Base-by-base conservation (phyloP, 2,113 vertebrate genomes). In the Nanorana parkeri region DNA sequence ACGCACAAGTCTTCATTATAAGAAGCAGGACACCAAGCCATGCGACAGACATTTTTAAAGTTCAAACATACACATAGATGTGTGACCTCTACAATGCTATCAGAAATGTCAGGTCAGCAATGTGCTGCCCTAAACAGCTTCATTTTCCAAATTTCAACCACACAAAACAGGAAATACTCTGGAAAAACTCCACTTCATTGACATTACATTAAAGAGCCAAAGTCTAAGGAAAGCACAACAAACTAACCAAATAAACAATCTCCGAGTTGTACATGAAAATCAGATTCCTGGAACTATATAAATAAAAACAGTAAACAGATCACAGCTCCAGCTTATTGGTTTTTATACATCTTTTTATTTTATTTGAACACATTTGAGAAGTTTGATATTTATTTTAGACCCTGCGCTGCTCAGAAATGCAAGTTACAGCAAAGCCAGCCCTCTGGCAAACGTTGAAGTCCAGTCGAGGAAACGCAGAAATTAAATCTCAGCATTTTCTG, bases 231-330 rank as follows among this genome's bases (percentile, higher is more conserved):
- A 47, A 32, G 63, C 5, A 55, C 52, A 78, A 64, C 60, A 81
- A 66, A 32, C 61, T 20, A 73, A 64, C 58, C 61, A 81, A 73
- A 72, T 54, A 81, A 73, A 73, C 41, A 73, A 13, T 64, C 29
- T 56, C 17, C 23, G 58, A 73, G 36, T 71, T n/a, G 23, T 74
- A 66, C 36, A 63, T 73, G 64, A 72, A 73, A 73, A 63, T 28
- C 63, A 5, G 51, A 64, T 32, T 72, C 29, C 67, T 29, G 55
- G 55, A 26, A 47, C 67, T 51, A 24, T 10, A 51, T 19, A 64
- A 72, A 72, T 55, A 24, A 81, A 32, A 56, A 71, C 60, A 81
- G 61, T 64, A 74, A 81, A 81, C 69, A 66, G 28, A 72, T 65
- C 32, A 74, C 23, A 55, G 16, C n/a, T 80, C 66, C 28, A 69